Conservation (phyloP, 1,140 invertebrate genomes). For the Heliconius hewitsoni region DNA sequence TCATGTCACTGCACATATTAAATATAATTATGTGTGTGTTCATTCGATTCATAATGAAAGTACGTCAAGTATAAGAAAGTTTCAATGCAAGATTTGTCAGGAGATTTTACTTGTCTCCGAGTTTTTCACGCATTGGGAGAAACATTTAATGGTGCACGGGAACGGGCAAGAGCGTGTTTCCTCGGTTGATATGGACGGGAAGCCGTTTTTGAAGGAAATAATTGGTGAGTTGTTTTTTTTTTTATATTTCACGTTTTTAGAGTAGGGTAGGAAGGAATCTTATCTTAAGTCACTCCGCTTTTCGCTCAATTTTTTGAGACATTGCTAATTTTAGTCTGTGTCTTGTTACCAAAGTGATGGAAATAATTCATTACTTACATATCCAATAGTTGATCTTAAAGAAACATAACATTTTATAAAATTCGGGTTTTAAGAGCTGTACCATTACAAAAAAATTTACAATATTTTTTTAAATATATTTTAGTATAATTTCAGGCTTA, state of each 20-base stretch:
- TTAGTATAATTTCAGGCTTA: too few species aligned
- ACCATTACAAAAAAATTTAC: too few species aligned
- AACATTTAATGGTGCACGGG: conserved; percentile 22
- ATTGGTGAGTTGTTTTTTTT: conserved; percentile 23
- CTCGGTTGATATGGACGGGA: not conserved
- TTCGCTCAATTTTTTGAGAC: too few species aligned
- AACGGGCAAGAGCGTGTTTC: too few species aligned
- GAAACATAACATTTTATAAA: too few species aligned
- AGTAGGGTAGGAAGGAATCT: too few species aligned
- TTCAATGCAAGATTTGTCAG: conserved; percentile 36
- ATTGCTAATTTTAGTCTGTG: not conserved
- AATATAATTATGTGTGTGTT: conserved; percentile 18
- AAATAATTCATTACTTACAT: too few species aligned
- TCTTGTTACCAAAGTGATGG: not conserved
- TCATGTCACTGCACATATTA: conserved; percentile 34
- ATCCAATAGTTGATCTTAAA: too few species aligned
- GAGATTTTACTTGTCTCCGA: not conserved
- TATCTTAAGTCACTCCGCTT: too few species aligned
- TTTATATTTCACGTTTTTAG: too few species aligned
- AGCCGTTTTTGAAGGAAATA: conserved; percentile 18
- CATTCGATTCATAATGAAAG: conserved; percentile 11
- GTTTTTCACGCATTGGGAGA: conserved; percentile 43
- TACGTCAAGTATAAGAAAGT: not conserved
- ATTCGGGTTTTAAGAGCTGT: too few species aligned
- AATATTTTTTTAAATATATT: too few species aligned